Evolutionary conservation across 2,113 vertebrate species (phyloP), one percentile per base, ranked within the genome.

Genomic region (Gorilla gorilla): DNA sequence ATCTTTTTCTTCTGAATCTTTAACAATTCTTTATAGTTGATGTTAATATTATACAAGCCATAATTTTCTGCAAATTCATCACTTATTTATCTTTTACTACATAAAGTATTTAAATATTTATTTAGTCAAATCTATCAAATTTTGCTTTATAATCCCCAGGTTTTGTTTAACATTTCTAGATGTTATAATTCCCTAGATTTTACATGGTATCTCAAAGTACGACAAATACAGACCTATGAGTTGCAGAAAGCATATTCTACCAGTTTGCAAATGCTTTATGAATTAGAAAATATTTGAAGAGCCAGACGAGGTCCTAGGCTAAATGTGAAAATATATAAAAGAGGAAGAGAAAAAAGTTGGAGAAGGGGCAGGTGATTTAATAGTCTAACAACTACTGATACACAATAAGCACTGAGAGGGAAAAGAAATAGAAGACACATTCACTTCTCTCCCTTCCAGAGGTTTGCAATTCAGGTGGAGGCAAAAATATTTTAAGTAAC

Each of bases 161-260:
- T 40, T 93, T 61, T 80, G 14, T 82, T 87, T 82, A 96, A 90
- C n/a, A 93, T 92, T 75, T 66, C 59, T 66, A 73, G 30, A 79
- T 55, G 88, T 84, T 94, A 81, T 12, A 87, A 43, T 82, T 86
- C 30, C 35, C 57, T 79, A 78, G 70, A 75, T 75, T 82, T 90
- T 87, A 48, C 40, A 5, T 82, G n/a, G 13, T 35, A 78, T 48
- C 40, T 70, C 18, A 45, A 86, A 57, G 38, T 30, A 64, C 38
- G 11, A 83, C 76, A 90, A 68, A 87, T 66, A 94, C 0, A 75
- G n/a, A 81, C 9, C 23, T 70, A 75, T 52, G 76, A 96, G 22
- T 57, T 72, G 27, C 17, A 88, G 52, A 87, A 68, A 66, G 43
- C 23, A 93, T 45, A 76, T n/a, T 73, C 50, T 90, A 59, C 35